A percentile compares a stretch with the other conserved stretches of the same genome.
Evolutionary conservation across 2,797 vertebrate species (phyloP).

Genomic region (Gymnocypris eckloni): DNA sequence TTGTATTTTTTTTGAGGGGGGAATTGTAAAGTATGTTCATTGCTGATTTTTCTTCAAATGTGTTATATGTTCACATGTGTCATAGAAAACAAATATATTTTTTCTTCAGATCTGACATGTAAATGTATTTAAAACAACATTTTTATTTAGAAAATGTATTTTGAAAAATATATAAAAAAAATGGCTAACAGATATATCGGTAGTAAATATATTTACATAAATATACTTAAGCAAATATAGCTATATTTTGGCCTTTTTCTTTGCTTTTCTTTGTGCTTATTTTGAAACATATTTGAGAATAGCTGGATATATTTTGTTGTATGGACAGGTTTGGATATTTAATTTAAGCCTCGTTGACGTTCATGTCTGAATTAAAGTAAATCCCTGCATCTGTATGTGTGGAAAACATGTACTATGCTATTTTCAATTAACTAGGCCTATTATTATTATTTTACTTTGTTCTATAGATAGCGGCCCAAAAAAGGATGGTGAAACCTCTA

Average conservation of each 20-base stretch:
- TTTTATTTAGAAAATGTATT: neutral
- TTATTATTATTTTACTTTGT: conserved; percentile 48
- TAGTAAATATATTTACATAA: neutral
- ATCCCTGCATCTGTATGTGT: neutral
- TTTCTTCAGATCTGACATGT: neutral
- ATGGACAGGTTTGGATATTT: neutral
- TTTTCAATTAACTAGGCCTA: neutral
- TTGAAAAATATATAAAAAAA: neutral
- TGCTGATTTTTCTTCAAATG: neutral
- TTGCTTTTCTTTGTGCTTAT: neutral
- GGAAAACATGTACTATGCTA: neutral
- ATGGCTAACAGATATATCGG: neutral
- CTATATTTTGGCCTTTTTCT: neutral
- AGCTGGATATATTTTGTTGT: neutral
- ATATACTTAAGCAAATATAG: neutral
- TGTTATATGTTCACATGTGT: neutral
- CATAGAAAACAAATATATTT: too few relatives aligned
- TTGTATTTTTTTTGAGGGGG: too few relatives aligned
- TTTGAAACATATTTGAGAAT: neutral
- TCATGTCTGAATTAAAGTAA: neutral
- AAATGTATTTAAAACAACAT: neutral
- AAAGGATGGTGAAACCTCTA: conserved; percentile 89
- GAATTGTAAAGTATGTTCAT: neutral
- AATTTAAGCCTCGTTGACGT: neutral
- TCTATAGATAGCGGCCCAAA: conserved; percentile 93